These are phyloP conservation scores for Rhabdomys dilectus DNA, from an alignment of 2,113 vertebrate genomes.

Conservation along the genomic window DNA sequence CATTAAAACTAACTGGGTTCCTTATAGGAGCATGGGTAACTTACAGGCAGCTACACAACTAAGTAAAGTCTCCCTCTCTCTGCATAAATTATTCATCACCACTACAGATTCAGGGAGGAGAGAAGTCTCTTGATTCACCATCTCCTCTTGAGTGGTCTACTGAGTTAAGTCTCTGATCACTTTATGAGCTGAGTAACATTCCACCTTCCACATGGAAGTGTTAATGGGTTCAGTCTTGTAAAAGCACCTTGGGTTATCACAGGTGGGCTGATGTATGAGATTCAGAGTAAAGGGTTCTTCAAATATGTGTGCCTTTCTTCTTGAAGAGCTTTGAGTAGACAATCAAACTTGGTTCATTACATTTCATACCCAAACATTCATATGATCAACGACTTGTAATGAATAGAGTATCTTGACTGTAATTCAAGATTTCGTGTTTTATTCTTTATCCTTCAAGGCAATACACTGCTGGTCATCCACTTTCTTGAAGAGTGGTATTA, in stretches of 20 bases:
- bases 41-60: neutral
- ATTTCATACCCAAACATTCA: neutral
- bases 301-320: neutral
- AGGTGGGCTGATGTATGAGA: neutral
- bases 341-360: neutral
- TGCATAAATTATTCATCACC: neutral
- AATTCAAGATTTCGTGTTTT: neutral
- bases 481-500: neutral
- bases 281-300: neutral
- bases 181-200: neutral
- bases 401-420: neutral
- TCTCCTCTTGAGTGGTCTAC: neutral
- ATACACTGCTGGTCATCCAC: neutral
- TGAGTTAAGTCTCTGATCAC: neutral
- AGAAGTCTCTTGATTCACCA: neutral
- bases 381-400: neutral
- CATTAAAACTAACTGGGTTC: neutral
- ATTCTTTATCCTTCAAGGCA: neutral
- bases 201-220: neutral
- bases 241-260: neutral
- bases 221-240: neutral
- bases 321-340: neutral
- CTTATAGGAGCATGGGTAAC: neutral
- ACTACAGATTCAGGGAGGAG: neutral
- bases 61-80: neutral